Conservation (phyloP, 2,888 invertebrate species). For the Drosophila flavopinicola region DNA sequence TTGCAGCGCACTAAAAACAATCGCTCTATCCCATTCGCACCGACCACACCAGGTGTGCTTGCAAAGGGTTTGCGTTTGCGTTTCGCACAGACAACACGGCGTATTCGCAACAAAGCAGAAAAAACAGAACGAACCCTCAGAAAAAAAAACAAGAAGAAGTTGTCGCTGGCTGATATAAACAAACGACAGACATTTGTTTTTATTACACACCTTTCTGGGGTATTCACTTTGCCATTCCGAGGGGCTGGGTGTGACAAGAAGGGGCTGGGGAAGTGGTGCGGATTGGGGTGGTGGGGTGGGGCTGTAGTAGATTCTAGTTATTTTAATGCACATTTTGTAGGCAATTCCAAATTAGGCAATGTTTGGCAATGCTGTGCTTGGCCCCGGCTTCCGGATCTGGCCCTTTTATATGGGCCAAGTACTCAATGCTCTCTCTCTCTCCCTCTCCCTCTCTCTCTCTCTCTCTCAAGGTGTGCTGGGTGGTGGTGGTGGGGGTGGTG, state of each 20-base stretch:
- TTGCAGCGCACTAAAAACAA: slow-evolving; percentile 51
- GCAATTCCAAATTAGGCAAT: slow-evolving; percentile 82
- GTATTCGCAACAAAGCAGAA: slow-evolving; percentile 47
- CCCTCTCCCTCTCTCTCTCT: slow-evolving; percentile 28
- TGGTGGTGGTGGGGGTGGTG: neutral
- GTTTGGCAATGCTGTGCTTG: slow-evolving; percentile 64
- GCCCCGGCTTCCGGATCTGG: slow-evolving; percentile 19
- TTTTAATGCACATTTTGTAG: slow-evolving; percentile 82
- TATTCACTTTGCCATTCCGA: slow-evolving; percentile 22
- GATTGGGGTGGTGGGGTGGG: too few relatives aligned
- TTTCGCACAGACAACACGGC: slow-evolving; percentile 38
- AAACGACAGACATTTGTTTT: slow-evolving; percentile 85
- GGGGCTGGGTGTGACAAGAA: neutral
- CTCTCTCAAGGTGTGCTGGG: slow-evolving; percentile 61
- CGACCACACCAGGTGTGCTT: slow-evolving; percentile 74
- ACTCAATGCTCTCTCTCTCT: slow-evolving; percentile 35
- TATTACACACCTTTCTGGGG: slow-evolving; percentile 83
- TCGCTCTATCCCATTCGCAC: slow-evolving; percentile 2
- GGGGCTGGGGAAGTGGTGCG: neutral
- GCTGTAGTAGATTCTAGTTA: slow-evolving; percentile 80
- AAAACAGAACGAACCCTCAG: neutral
- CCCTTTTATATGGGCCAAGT: slow-evolving; percentile 51
- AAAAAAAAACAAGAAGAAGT: slow-evolving; percentile 27
- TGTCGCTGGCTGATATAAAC: slow-evolving; percentile 82
- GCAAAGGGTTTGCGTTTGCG: slow-evolving; percentile 57